Percentiles rank a stretch among this genome's conserved stretches.
Evolutionary conservation across 2,888 invertebrate genomes (phyloP).

Genomic region (Orthosia gothica): DNA sequence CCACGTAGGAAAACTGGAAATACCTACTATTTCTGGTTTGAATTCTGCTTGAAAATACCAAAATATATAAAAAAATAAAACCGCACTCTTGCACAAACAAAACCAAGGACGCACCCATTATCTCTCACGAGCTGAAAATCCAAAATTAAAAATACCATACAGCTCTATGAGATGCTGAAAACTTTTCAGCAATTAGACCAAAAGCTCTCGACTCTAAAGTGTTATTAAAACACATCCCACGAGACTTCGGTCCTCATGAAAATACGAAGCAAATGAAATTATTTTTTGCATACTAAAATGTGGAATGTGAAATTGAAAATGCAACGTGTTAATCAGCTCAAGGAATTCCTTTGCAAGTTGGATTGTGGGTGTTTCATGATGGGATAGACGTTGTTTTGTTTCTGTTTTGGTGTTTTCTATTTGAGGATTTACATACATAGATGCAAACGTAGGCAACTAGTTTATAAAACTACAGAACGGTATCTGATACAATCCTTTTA

Average conservation of each 20-base stretch:
- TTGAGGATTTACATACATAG: neutral
- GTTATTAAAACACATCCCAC: constrained; percentile 71
- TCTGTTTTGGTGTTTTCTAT: constrained; percentile 6
- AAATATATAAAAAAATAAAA: neutral
- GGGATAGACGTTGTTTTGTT: neutral
- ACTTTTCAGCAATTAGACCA: constrained; percentile 72
- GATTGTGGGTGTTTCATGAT: neutral
- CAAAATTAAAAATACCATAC: constrained; percentile 39
- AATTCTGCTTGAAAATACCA: neutral
- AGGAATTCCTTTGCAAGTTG: constrained; percentile 28
- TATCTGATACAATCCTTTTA: too few species aligned
- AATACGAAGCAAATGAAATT: constrained; percentile 62
- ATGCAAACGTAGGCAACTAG: too few species aligned
- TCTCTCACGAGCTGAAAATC: constrained; percentile 1
- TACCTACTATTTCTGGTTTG: too few species aligned
- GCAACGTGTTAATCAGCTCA: constrained; percentile 51
- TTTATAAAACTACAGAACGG: too few species aligned
- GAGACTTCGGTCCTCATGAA: constrained; percentile 58
- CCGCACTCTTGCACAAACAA: neutral
- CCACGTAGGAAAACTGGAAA: neutral
- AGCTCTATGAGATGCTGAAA: constrained; percentile 36
- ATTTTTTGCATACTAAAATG: constrained; percentile 54
- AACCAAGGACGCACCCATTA: neutral
- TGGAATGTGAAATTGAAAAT: constrained; percentile 47
- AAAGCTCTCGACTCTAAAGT: constrained; percentile 69